Base-by-base conservation (phyloP, 2,888 invertebrate genomes). In the Philhelius pedissequus region DNA sequence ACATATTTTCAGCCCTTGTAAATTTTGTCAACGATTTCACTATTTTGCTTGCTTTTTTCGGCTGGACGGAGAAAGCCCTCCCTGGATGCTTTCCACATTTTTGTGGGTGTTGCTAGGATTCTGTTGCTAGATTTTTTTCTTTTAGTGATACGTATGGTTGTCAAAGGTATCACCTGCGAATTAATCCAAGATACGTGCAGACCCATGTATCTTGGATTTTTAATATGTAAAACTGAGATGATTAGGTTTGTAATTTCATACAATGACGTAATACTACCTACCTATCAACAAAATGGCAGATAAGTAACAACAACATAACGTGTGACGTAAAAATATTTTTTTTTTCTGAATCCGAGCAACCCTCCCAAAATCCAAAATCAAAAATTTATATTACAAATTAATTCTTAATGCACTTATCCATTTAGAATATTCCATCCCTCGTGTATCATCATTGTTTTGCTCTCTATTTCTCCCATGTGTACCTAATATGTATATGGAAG, bases 321-420 rank as follows among this genome's bases (percentile, higher is more conserved):
- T 2, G 15, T 18, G 9, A 4, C 9, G 18, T 18, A 18, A 3
- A 15, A 40, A 43, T 43, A 0, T 43, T 43, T 43, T 18, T 1
- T 43, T 43, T 43, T 18, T 18, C 18, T 8, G 9, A 18, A 9
- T 15, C 9, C 4, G 1, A 30, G 4, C 32, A 56, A 56, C 56
- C 56, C 56, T 56, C 0, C 13, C 22, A n/a, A 58, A 18, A 2
- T 25, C 13, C 9, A 11, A 40, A 25, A 15, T 25, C 40, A 40
- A 60, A 25, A 15, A 22, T 15, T 9, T 43, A 18, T 62, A 30
- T 27, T 48, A 68, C 40, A 75, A 70, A 84, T 68, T 40, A 75
- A 79, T 78, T 69, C 43, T 50, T 71, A 75, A 84, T 84, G 79
- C 70, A 84, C 60, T 84, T 75, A 70, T 74, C 52, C 74, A 69